Conservation (phyloP, 1,140 invertebrate genomes). For the Drosophila navojoa region DNA sequence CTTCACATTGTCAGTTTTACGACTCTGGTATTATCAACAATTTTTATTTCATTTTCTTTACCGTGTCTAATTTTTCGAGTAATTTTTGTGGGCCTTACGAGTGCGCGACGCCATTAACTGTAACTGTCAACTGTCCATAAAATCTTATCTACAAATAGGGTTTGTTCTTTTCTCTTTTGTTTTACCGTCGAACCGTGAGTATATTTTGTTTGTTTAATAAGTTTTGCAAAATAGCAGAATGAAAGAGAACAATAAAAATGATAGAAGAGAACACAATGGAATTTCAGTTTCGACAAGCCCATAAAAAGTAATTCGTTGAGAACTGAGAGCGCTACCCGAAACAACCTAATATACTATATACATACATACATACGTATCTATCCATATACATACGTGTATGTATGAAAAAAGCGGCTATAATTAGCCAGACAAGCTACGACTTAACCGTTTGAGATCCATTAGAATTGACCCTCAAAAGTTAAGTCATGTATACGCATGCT, state of each 20-base stretch:
- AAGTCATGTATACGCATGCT: conserved; percentile 20
- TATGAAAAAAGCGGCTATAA: conserved; percentile 12
- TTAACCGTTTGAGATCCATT: conserved; percentile 54
- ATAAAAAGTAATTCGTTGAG: conserved; percentile 28
- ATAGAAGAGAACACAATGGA: conserved; percentile 22
- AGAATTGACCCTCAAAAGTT: conserved; percentile 74
- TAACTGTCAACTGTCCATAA: conserved; percentile 74
- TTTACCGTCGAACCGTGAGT: not conserved
- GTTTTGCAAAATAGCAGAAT: conserved; percentile 34
- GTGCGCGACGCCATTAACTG: conserved; percentile 68
- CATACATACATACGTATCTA: not conserved
- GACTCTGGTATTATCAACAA: conserved; percentile 41
- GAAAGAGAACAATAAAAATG: not conserved
- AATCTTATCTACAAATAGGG: conserved; percentile 66
- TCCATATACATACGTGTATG: no score
- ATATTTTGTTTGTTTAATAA: conserved; percentile 37
- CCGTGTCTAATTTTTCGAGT: conserved; percentile 49
- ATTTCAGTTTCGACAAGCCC: conserved; percentile 36
- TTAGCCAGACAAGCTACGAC: conserved; percentile 28
- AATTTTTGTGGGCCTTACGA: conserved; percentile 62
- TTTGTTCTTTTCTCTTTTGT: conserved; percentile 30
- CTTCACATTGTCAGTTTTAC: conserved; percentile 53
- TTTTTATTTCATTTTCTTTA: conserved; percentile 36
- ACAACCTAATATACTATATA: not conserved
- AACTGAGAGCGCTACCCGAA: not conserved